These are phyloP conservation scores for Agrilus biguttatus DNA, from an alignment of 2,888 invertebrate species.

Conservation along the genomic window DNA sequence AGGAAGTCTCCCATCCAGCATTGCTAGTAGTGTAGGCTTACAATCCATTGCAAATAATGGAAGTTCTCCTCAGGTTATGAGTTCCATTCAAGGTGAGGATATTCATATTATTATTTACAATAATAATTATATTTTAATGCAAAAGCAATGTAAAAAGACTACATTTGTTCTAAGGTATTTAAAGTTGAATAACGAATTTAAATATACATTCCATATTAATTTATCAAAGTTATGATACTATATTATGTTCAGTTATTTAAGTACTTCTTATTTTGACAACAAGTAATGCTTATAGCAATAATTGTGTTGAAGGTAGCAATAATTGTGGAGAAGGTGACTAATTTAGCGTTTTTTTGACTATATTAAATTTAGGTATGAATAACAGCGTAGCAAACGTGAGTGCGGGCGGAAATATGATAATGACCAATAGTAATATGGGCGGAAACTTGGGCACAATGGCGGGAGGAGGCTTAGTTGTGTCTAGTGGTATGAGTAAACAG, in stretches of 20 bases:
- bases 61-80: constrained; percentile 56
- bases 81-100: constrained; percentile 49
- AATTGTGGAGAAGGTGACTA: constrained; percentile 1
- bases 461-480: constrained; percentile 56
- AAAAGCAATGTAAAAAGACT: not conserved
- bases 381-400: constrained; percentile 39
- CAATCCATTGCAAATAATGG: constrained; percentile 49
- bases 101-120: not conserved
- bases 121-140: not conserved
- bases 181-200: no score
- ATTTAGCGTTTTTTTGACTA: constrained; percentile 9
- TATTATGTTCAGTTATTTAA: no score
- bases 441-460: constrained; percentile 54
- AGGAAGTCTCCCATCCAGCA: constrained; percentile 38
- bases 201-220: no score
- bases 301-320: no score
- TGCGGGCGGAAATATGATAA: constrained; percentile 57
- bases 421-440: constrained; percentile 62
- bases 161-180: not conserved
- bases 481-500: constrained; percentile 64
- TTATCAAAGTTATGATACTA: no score
- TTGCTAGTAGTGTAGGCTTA: constrained; percentile 35
- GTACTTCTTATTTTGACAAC: no score
- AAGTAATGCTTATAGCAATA: not conserved
- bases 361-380: constrained; percentile 42